phyloP scores from a whole-genome alignment of 2,113 vertebrate species.

The Oreochromis spilurus region DNA sequence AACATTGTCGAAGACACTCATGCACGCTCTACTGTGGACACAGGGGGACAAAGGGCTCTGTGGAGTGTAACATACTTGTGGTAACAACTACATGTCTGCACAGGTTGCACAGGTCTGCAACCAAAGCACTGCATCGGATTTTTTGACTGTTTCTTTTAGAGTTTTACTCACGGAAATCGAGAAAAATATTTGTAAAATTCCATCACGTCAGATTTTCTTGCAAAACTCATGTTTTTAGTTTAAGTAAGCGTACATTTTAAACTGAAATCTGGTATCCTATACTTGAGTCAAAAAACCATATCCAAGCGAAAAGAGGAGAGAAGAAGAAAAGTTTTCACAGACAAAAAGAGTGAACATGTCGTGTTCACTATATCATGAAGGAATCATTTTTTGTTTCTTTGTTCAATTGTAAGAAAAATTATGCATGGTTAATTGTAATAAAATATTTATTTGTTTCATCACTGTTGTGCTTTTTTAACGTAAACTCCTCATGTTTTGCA shows the following conservation, averaged over 20 bases:
- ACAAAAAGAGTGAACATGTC: neutral
- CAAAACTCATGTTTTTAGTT: neutral
- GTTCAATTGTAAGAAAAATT: neutral
- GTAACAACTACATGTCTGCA: neutral
- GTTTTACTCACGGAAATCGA: neutral
- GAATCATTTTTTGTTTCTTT: neutral
- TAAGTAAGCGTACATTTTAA: neutral
- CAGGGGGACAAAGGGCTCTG: neutral
- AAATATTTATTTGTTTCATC: neutral
- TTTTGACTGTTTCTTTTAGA: neutral
- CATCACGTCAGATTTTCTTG: neutral
- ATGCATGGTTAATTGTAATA: neutral
- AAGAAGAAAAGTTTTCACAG: neutral
- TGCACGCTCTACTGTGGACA: neutral
- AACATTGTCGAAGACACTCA: neutral
- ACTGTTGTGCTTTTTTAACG: accelerated
- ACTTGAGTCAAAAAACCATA: neutral
- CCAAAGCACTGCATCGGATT: neutral
- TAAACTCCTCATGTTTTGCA: neutral
- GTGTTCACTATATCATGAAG: accelerated
- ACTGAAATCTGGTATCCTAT: neutral
- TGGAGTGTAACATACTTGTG: neutral
- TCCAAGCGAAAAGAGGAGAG: neutral
- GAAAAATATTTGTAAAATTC: neutral
- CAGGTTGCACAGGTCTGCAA: neutral